Conservation (phyloP, 2,113 vertebrate genomes). For the Lagenorhynchus albirostris region DNA sequence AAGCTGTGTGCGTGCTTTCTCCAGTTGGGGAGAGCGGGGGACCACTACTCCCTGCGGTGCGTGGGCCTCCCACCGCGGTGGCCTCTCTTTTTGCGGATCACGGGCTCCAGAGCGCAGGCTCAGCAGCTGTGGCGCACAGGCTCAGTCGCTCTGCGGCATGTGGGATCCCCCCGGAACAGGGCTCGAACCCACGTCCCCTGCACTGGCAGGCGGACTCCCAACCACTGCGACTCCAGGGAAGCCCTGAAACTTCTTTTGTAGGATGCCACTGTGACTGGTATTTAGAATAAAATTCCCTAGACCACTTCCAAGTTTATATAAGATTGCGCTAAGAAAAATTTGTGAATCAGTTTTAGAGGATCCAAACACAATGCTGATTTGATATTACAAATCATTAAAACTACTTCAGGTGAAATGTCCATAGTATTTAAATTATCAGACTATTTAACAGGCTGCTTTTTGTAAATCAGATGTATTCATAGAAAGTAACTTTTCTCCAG, state of each 20-base stretch:
- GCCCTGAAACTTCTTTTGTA: neutral
- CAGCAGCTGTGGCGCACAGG: no score
- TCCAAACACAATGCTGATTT: neutral
- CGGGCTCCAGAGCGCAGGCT: no score
- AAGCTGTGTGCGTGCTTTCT: no score
- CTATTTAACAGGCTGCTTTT: neutral
- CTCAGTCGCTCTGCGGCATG: no score
- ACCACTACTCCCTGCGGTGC: no score
- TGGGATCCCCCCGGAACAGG: no score
- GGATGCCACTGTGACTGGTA: neutral
- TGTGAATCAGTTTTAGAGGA: neutral
- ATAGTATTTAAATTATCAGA: neutral
- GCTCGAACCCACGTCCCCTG: no score
- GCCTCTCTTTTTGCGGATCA: no score
- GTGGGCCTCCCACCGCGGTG: no score
- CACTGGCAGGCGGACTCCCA: no score
- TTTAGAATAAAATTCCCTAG: neutral
- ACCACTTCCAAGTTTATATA: neutral
- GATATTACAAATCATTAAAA: neutral
- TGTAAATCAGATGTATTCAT: neutral
- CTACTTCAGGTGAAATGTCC: neutral
- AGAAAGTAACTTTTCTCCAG: neutral
- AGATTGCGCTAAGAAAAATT: neutral
- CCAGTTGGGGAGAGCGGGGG: no score
- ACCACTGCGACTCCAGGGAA: no score